These are phyloP conservation scores for Parauchenoglanis punctatus DNA, from an alignment of 2,797 vertebrate genomes.

Conservation along the genomic window DNA sequence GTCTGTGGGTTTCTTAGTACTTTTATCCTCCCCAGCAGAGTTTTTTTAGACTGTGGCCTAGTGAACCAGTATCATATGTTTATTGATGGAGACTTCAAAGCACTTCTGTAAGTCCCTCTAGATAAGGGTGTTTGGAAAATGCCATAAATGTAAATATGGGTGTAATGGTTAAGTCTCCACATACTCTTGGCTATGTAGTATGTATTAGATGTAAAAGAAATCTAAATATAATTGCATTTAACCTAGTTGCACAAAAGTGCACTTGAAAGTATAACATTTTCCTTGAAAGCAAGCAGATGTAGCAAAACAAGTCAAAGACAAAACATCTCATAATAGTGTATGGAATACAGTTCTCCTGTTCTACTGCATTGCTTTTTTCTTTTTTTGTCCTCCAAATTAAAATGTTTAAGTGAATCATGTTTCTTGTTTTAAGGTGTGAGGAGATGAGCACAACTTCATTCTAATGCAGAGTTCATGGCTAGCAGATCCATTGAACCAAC, in stretches of 20 bases:
- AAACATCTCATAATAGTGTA: background rate
- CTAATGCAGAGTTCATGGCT: constrained; percentile 84
- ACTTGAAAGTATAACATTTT: background rate
- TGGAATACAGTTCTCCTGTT: background rate
- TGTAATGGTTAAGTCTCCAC: background rate
- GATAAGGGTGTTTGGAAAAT: background rate
- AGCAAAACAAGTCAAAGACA: background rate
- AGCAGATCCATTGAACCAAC: constrained; percentile 79
- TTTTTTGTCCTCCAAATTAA: background rate
- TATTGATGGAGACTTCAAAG: background rate
- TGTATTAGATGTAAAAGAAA: background rate
- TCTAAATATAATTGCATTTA: background rate
- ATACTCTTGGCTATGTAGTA: background rate
- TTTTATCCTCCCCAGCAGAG: no score
- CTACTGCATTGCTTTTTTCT: background rate
- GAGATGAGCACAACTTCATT: constrained; percentile 72
- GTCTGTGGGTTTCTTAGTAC: no score
- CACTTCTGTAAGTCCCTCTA: no score
- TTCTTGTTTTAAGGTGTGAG: constrained; percentile 50
- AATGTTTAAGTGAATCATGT: background rate
- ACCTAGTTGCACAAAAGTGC: background rate
- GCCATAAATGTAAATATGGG: background rate
- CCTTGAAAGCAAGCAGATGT: no score
- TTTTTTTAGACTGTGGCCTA: no score
- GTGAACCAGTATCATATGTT: no score